phyloP scores from a whole-genome alignment of 2,113 vertebrate genomes.

The Girardinichthys multiradiatus region DNA sequence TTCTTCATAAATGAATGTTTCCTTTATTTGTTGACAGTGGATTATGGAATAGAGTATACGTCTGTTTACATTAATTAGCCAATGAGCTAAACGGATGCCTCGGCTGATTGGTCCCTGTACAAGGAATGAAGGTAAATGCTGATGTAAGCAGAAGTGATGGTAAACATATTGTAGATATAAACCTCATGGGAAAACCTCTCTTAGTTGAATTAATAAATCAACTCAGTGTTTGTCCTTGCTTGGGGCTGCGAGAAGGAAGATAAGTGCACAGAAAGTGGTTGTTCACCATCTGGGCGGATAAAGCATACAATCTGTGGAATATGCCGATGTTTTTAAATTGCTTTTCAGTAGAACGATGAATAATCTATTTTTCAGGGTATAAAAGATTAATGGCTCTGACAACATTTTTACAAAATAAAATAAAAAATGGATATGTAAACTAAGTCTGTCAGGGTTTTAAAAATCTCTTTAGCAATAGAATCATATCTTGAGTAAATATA shows the following conservation, averaged over 20 bases:
- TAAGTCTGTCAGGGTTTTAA: neutral
- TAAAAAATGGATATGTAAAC: neutral
- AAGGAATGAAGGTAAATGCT: slow-evolving; percentile 33
- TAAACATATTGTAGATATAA: slow-evolving; percentile 30
- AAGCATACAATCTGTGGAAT: slow-evolving; percentile 12
- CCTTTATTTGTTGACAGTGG: neutral
- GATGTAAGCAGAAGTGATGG: slow-evolving; percentile 33
- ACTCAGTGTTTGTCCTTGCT: slow-evolving; percentile 31
- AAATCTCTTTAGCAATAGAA: neutral
- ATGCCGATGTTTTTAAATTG: slow-evolving; percentile 1
- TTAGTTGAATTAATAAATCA: slow-evolving; percentile 62
- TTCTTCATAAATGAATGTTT: neutral
- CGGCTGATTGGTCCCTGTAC: slow-evolving; percentile 16
- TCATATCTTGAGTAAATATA: neutral
- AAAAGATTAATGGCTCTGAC: slow-evolving; percentile 1
- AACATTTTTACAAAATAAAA: neutral
- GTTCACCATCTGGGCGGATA: slow-evolving; percentile 1
- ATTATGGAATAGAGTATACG: too few species aligned
- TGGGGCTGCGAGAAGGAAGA: slow-evolving; percentile 17
- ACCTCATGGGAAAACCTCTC: slow-evolving; percentile 10
- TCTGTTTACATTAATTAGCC: too few species aligned
- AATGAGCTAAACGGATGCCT: slow-evolving; percentile 45
- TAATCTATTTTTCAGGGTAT: neutral
- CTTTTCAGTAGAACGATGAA: neutral
- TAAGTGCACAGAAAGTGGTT: neutral